These are phyloP conservation scores for Pomacea canaliculata DNA, from an alignment of 2,888 invertebrate species.

Conservation along the genomic window DNA sequence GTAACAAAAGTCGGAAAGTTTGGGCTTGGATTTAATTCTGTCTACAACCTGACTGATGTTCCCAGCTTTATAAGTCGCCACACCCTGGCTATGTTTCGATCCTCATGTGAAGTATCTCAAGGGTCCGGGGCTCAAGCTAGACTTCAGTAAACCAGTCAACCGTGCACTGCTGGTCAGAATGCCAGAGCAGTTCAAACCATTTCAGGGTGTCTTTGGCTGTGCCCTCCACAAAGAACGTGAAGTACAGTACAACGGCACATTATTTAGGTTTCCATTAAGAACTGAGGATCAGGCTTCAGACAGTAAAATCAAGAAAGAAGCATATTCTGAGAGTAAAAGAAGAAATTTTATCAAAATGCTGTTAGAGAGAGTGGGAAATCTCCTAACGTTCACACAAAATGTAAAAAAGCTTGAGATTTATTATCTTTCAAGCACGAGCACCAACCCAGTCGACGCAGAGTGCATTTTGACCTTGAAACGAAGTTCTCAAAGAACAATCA, in stretches of 20 bases:
- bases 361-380: constrained; percentile 46
- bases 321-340: constrained; percentile 51
- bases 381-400: constrained; percentile 64
- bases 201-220: constrained; percentile 52
- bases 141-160: constrained; percentile 39
- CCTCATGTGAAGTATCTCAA: constrained; percentile 59
- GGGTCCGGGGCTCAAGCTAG: constrained; percentile 49
- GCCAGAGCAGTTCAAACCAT: constrained; percentile 56
- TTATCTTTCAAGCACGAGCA: constrained; percentile 43
- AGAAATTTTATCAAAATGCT: constrained; percentile 49
- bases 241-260: constrained; percentile 47
- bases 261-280: constrained; percentile 63
- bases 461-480: constrained; percentile 19
- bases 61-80: constrained; percentile 64
- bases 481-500: neutral
- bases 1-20: constrained; percentile 58
- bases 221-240: constrained; percentile 23
- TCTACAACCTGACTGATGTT: constrained; percentile 66
- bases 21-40: constrained; percentile 65
- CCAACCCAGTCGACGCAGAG: constrained; percentile 2
- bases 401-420: constrained; percentile 50
- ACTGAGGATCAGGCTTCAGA: constrained; percentile 48
- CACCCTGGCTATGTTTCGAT: constrained; percentile 64
- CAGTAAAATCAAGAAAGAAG: constrained; percentile 55
- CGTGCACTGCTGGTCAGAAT: constrained; percentile 34